Base-by-base conservation (phyloP, 2,113 vertebrate genomes). In the Columba livia region DNA sequence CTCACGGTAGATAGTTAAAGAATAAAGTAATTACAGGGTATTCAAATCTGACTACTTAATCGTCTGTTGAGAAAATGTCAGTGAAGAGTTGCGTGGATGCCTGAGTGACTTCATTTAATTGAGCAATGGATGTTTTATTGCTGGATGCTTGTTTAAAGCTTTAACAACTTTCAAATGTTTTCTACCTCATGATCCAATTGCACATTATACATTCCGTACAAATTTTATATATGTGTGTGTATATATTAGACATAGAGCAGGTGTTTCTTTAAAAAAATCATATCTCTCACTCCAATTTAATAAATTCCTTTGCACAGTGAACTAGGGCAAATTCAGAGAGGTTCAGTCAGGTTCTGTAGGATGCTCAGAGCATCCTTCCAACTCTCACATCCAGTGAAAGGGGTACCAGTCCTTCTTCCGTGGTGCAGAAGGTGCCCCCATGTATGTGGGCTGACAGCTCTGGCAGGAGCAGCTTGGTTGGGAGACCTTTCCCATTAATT, bases 11-110 rank as follows among this genome's bases (percentile, higher is more conserved):
- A 94, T 97, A 89, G 95, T 96, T 95, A 96, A 95, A 96, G 93
- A 96, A 95, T 95, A 95, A 96, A 92, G 92, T 93, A 96, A 97
- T 96, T 96, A 96, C 42, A 93, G 83, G 69, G 73, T 88, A 79
- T 88, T 94, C 88, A 95, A 75, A 94, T 96, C 83, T 87, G 72
- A 89, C 92, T 96, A 26, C 70, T 92, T 95, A 93, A 94, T 96
- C 70, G 62, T 95, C 66, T 95, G 44, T 91, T 96, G 96, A 93
- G 90, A 93, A 97, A 79, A 94, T 92, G 95, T 93, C 94, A 91
- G 80, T 87, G 73, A 93, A 86, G 88, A 93, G 90, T 92, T 91
- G 53, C 25, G 2, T 79, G 70, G 90, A 94, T 84, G 83, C 77
- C 90, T 85, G 73, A 96, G 88, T 66, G 88, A 79, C 86, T 95